A percentile compares a stretch with the other conserved stretches of the same genome.
Evolutionary conservation across 2,797 vertebrate genomes (phyloP).

Genomic region (Bradypodion pumilum): DNA sequence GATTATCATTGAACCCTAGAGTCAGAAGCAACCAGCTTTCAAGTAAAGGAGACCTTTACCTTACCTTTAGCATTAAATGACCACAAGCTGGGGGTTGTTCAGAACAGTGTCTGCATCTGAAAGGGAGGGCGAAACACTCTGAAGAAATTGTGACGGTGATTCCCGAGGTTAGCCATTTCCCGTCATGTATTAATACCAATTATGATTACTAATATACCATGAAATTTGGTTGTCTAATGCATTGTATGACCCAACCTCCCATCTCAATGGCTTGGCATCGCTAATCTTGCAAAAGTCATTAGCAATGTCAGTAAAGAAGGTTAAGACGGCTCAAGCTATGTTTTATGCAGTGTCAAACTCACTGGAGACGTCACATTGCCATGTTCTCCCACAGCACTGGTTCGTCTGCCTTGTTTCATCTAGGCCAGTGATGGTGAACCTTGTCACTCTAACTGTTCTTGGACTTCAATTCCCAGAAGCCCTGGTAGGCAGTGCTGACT

Average conservation of each 20-base stretch:
- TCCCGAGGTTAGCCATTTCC: constrained; percentile 52
- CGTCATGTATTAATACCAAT: constrained; percentile 58
- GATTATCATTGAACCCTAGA: too few species aligned
- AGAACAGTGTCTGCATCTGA: not conserved
- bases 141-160: constrained; percentile 49
- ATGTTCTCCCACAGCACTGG: not conserved
- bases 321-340: constrained; percentile 49
- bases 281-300: constrained; percentile 65
- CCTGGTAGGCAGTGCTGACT: too few species aligned
- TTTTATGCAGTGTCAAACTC: constrained; percentile 45
- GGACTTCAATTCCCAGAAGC: too few species aligned
- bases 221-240: constrained; percentile 64
- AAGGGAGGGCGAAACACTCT: constrained; percentile 26
- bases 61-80: too few species aligned
- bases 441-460: too few species aligned
- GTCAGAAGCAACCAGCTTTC: too few species aligned
- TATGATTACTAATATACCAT: constrained; percentile 64
- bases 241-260: constrained; percentile 55
- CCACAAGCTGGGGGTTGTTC: constrained; percentile 52
- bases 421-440: too few species aligned
- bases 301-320: constrained; percentile 57
- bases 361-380: constrained; percentile 32
- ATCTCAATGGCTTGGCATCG: constrained; percentile 61
- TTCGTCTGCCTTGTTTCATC: not conserved
- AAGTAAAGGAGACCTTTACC: too few species aligned